These are phyloP conservation scores for Gastrophryne carolinensis DNA, from an alignment of 2,797 vertebrate genomes.

Conservation along the genomic window DNA sequence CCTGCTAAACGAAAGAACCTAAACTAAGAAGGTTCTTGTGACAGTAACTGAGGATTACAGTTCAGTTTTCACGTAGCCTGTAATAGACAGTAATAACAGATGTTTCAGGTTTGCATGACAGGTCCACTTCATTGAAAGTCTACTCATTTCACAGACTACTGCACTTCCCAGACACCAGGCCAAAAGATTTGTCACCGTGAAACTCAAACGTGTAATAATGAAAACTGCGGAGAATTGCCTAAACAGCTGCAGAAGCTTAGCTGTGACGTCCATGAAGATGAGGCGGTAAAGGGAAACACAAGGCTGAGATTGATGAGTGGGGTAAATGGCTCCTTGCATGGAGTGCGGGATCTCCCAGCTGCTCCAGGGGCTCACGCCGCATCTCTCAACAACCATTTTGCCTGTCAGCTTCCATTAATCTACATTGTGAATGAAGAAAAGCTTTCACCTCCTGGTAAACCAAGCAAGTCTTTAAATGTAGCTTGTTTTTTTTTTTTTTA, in stretches of 20 bases:
- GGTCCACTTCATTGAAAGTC: not conserved
- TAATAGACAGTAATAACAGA: no score
- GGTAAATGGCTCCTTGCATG: slow-evolving; percentile 16
- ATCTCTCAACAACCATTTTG: slow-evolving; percentile 1
- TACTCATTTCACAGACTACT: not conserved
- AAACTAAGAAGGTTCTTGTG: no score
- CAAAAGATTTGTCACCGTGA: slow-evolving; percentile 13
- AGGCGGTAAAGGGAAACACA: slow-evolving; percentile 7
- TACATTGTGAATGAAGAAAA: not conserved
- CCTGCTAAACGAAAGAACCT: no score
- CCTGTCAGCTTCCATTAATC: slow-evolving; percentile 4
- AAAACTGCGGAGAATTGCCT: slow-evolving; percentile 15
- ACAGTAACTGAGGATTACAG: no score
- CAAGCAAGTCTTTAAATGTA: no score
- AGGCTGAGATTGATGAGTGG: slow-evolving; percentile 33
- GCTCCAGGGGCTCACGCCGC: not conserved
- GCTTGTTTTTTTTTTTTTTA: no score
- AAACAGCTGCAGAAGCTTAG: slow-evolving; percentile 35
- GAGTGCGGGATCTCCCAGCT: slow-evolving; percentile 33
- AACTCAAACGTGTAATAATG: slow-evolving; percentile 1
- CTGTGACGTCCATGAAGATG: not conserved
- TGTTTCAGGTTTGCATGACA: no score
- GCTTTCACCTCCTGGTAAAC: no score
- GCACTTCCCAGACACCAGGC: not conserved
- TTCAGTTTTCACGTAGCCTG: no score